Evolutionary conservation across 2,113 vertebrate species (phyloP).

Genomic region (Cricetomys ansorgei): DNA sequence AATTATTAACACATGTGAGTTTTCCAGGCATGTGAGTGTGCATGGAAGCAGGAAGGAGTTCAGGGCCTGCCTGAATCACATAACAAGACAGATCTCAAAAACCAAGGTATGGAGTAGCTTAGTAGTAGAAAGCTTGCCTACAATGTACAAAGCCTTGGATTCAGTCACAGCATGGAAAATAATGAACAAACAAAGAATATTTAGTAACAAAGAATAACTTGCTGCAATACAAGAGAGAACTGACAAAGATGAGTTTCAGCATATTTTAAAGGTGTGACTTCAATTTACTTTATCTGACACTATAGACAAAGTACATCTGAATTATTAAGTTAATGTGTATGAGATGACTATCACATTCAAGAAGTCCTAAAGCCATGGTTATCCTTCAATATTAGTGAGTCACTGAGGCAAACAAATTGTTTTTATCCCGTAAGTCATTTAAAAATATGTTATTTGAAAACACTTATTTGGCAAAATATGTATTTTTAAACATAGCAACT

Average conservation of each 20-base stretch:
- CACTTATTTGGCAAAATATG: constrained; percentile 63
- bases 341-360: constrained; percentile 66
- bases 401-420: constrained; percentile 73
- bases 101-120: too few species aligned
- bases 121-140: background rate
- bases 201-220: constrained; percentile 57
- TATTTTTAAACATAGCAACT: constrained; percentile 78
- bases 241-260: constrained; percentile 38
- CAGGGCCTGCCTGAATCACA: background rate
- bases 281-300: constrained; percentile 39
- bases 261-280: constrained; percentile 44
- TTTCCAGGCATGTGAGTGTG: background rate
- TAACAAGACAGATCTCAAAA: background rate
- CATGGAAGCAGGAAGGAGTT: background rate
- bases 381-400: constrained; percentile 68
- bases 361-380: constrained; percentile 63
- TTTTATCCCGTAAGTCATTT: constrained; percentile 65
- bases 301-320: constrained; percentile 36
- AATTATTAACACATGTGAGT: background rate
- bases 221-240: constrained; percentile 1
- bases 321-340: constrained; percentile 57
- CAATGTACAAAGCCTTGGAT: background rate
- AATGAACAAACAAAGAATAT: background rate
- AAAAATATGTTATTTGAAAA: constrained; percentile 69
- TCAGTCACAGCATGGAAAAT: background rate